These are phyloP conservation scores for Apoda limacodes DNA, from an alignment of 2,888 invertebrate genomes.

Conservation along the genomic window DNA sequence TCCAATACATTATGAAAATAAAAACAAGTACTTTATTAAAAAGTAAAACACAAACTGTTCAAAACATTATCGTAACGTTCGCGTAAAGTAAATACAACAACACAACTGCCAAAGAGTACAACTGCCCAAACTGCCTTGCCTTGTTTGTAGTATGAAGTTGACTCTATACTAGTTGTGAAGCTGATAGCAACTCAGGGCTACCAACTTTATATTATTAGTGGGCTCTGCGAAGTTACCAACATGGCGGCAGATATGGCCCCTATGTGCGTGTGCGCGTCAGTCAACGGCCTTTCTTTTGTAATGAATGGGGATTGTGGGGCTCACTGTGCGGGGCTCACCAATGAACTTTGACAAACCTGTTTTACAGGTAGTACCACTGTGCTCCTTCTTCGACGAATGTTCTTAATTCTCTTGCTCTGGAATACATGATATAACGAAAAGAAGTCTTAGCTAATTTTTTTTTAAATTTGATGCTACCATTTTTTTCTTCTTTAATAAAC, in stretches of 20 bases:
- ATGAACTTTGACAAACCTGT: conserved; percentile 37
- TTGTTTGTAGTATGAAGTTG: conserved; percentile 47
- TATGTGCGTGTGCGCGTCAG: conserved; percentile 23
- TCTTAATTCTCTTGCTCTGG: too few relatives aligned
- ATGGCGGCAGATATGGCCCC: conserved; percentile 20
- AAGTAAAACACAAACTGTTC: conserved; percentile 33
- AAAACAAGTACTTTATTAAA: conserved; percentile 21
- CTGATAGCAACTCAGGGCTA: conserved; percentile 15
- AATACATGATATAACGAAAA: too few relatives aligned
- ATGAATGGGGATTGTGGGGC: conserved; percentile 44
- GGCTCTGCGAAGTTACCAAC: conserved; percentile 27
- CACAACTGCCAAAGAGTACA: too few relatives aligned
- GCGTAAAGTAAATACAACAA: conserved; percentile 33
- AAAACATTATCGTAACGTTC: conserved; percentile 56
- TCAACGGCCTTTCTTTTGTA: conserved; percentile 14
- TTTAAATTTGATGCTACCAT: too few relatives aligned
- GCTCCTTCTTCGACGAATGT: too few relatives aligned
- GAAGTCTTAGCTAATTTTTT: too few relatives aligned
- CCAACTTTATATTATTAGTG: conserved; percentile 17
- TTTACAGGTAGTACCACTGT: too few relatives aligned
- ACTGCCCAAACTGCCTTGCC: too few relatives aligned
- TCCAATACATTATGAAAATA: conserved; percentile 41
- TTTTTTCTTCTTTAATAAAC: too few relatives aligned
- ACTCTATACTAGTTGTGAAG: too few relatives aligned
- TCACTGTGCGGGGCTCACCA: conserved; percentile 19